A percentile compares a stretch with the other conserved stretches of the same genome.
Conservation (phyloP, 2,113 vertebrate species). For the Nothobranchius furzeri region DNA sequence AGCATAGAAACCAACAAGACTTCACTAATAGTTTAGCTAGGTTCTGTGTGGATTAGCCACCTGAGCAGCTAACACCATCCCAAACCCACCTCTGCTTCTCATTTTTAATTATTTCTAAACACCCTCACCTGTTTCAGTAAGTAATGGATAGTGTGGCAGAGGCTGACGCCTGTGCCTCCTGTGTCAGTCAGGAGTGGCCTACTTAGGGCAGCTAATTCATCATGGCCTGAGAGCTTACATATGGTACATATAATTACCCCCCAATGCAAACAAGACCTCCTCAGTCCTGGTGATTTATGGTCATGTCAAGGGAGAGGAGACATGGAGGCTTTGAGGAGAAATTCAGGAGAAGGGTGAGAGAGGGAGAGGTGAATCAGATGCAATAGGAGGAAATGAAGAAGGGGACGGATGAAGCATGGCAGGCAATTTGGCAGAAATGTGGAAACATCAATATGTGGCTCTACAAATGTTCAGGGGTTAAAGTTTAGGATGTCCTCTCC, state of each 20-base stretch:
- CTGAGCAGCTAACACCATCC: neutral
- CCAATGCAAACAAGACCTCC: conserved; percentile 73
- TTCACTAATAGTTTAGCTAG: neutral
- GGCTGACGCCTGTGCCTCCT: conserved; percentile 59
- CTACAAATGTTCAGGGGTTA: conserved; percentile 27
- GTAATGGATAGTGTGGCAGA: conserved; percentile 23
- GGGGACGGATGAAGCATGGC: conserved; percentile 22
- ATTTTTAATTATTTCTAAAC: conserved; percentile 10
- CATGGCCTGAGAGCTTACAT: conserved; percentile 74
- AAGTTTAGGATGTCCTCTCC: conserved; percentile 27
- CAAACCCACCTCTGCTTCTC: neutral
- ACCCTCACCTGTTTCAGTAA: conserved; percentile 36
- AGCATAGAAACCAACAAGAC: neutral
- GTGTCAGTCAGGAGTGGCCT: conserved; percentile 76
- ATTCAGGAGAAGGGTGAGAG: conserved; percentile 15
- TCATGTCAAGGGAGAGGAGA: conserved; percentile 57
- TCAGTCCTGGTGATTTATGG: conserved; percentile 75
- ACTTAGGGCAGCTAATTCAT: conserved; percentile 80
- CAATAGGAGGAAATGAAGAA: conserved; percentile 18
- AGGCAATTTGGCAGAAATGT: conserved; percentile 12
- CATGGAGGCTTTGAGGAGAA: conserved; percentile 36
- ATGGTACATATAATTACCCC: conserved; percentile 73
- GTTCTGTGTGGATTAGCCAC: neutral
- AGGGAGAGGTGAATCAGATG: conserved; percentile 14
- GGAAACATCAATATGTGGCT: conserved; percentile 6